phyloP scores from a whole-genome alignment of 2,113 vertebrate genomes.

The Vanacampus margaritifer region DNA sequence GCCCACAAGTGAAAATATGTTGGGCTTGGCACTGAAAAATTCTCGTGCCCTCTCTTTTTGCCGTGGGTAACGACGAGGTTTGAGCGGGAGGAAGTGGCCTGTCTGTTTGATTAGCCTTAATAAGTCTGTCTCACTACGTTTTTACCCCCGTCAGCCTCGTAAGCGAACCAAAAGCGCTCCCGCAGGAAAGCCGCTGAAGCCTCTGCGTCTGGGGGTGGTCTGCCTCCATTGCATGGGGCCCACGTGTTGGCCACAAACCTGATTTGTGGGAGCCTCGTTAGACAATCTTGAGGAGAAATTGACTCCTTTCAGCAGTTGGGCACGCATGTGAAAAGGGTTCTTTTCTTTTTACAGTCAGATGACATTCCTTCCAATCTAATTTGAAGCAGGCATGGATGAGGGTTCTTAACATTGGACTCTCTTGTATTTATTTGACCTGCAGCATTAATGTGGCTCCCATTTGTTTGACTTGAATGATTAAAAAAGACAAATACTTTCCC shows the following conservation, averaged over 20 bases:
- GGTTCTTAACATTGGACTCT: conserved; percentile 62
- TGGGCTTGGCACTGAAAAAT: conserved; percentile 30
- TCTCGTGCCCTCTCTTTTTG: conserved; percentile 26
- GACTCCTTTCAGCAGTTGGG: conserved; percentile 49
- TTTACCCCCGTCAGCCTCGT: conserved; percentile 37
- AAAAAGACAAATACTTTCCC: background rate
- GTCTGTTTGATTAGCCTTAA: conserved; percentile 43
- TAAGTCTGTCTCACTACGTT: conserved; percentile 39
- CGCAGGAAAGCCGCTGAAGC: conserved; percentile 43
- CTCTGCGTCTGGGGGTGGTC: conserved; percentile 52
- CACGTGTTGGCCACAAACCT: conserved; percentile 15
- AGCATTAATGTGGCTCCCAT: conserved; percentile 29
- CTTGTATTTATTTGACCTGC: conserved; percentile 53
- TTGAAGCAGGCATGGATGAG: conserved; percentile 63
- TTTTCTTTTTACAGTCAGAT: conserved; percentile 68
- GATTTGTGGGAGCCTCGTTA: conserved; percentile 54
- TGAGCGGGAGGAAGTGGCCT: conserved; percentile 35
- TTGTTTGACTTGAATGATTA: background rate
- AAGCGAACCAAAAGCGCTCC: conserved; percentile 44
- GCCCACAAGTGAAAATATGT: conserved; percentile 22
- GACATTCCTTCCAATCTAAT: conserved; percentile 70
- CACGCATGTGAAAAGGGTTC: conserved; percentile 44
- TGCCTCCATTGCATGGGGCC: conserved; percentile 11
- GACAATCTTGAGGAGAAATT: conserved; percentile 47
- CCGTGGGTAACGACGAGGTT: conserved; percentile 19